These are phyloP conservation scores for Tapirus terrestris DNA, from an alignment of 2,113 vertebrate species.

Conservation along the genomic window DNA sequence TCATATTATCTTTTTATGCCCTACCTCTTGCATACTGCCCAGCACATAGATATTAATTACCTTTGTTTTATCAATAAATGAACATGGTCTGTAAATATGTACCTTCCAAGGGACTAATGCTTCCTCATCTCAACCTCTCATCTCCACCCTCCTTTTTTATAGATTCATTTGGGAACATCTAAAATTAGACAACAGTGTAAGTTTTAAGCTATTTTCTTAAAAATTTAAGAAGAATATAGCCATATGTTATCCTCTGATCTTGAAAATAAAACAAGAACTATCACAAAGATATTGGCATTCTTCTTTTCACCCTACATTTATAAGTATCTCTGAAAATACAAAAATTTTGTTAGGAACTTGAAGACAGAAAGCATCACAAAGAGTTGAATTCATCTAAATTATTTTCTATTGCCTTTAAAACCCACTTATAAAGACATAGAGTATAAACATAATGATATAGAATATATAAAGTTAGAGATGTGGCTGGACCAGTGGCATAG, in stretches of 20 bases:
- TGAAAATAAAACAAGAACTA: conserved; percentile 31
- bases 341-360: background rate
- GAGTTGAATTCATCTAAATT: background rate
- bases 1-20: background rate
- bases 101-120: background rate
- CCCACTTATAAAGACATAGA: background rate
- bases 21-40: background rate
- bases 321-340: background rate
- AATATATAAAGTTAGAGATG: background rate
- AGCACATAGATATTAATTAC: background rate
- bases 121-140: background rate
- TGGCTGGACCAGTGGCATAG: too few relatives aligned
- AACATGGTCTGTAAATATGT: background rate
- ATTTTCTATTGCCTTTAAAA: background rate
- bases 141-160: background rate
- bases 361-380: background rate
- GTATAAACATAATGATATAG: background rate
- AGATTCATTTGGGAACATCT: background rate
- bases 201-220: background rate
- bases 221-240: background rate
- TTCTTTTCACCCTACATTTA: background rate
- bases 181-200: background rate
- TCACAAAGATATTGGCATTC: background rate
- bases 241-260: background rate
- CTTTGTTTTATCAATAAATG: background rate